These are phyloP conservation scores for Athene noctua DNA, from an alignment of 2,113 vertebrate species.

Conservation along the genomic window DNA sequence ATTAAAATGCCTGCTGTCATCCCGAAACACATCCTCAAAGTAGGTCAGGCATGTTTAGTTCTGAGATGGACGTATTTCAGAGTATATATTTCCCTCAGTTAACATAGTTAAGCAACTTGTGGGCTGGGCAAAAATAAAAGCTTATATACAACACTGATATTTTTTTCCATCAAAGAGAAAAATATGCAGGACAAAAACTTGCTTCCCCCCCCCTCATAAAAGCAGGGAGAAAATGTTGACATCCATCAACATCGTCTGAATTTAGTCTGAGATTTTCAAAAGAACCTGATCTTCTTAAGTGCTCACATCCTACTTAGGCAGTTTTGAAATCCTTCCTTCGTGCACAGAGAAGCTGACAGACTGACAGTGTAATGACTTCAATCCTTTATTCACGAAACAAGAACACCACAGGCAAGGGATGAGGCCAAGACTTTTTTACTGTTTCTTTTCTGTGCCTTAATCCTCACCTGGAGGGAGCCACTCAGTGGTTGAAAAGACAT, in stretches of 20 bases:
- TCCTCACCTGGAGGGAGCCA: neutral
- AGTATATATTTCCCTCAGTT: neutral
- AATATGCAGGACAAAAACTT: neutral
- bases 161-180: neutral
- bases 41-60: neutral
- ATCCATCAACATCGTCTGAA: neutral
- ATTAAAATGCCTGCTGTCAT: neutral
- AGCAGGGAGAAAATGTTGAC: neutral
- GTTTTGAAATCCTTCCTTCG: neutral
- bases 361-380: neutral
- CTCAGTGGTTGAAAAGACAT: neutral
- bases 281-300: conserved; percentile 16
- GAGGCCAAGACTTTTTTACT: neutral
- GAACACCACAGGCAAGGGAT: neutral
- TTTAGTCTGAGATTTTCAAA: neutral
- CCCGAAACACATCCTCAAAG: neutral
- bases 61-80: neutral
- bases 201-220: neutral
- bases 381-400: conserved; percentile 4
- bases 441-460: neutral
- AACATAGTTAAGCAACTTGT: neutral
- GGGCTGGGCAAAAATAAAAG: neutral
- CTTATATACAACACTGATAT: neutral
- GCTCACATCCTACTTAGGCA: neutral
- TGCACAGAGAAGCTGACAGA: neutral